phyloP scores from a whole-genome alignment of 2,888 invertebrate genomes.

The Gonocerus acuteangulatus region DNA sequence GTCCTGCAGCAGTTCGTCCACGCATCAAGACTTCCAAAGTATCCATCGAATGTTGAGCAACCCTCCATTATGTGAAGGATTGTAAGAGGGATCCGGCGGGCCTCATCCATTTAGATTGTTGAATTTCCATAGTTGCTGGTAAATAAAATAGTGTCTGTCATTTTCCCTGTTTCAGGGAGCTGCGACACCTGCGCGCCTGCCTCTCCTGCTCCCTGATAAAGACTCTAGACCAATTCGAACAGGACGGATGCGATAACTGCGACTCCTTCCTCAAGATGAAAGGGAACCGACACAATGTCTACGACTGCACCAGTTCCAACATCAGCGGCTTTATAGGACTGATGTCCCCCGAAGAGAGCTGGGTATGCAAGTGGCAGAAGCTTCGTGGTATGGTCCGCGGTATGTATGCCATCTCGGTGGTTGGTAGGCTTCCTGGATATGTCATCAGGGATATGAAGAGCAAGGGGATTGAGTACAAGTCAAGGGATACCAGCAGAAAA shows the following conservation, averaged over 20 bases:
- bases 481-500: conserved; percentile 5
- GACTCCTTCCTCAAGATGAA: conserved; percentile 11
- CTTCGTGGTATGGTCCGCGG: not conserved
- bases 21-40: too few relatives aligned
- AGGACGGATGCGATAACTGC: conserved; percentile 14
- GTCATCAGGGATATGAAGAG: conserved; percentile 13
- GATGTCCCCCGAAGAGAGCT: conserved; percentile 1
- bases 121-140: too few relatives aligned
- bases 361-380: conserved; percentile 17
- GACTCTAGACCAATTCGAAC: conserved; percentile 38
- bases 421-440: not conserved
- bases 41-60: too few relatives aligned
- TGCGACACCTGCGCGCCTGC: conserved; percentile 75
- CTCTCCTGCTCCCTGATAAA: conserved; percentile 80
- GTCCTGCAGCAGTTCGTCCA: too few relatives aligned
- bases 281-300: not conserved
- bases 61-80: too few relatives aligned
- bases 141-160: too few relatives aligned
- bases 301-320: conserved; percentile 14
- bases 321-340: conserved; percentile 8
- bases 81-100: too few relatives aligned
- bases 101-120: too few relatives aligned
- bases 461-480: conserved; percentile 1
- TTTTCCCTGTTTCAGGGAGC: conserved; percentile 37
- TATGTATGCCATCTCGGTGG: conserved; percentile 6